Percentiles rank a stretch among this genome's conserved stretches.
These are phyloP conservation scores for Pasiphila rectangulata DNA, from an alignment of 2,888 invertebrate species.

Conservation along the genomic window DNA sequence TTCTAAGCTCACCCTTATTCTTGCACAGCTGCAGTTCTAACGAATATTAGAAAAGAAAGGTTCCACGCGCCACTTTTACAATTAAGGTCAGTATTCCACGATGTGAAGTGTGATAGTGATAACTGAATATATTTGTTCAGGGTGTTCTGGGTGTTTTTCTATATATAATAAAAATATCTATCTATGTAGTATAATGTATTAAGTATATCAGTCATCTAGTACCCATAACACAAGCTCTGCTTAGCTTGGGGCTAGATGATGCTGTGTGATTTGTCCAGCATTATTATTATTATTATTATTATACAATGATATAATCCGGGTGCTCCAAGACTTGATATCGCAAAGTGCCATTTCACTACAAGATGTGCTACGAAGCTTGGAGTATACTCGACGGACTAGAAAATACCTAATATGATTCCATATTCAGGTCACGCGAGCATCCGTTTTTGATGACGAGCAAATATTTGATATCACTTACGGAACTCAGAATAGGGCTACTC, in stretches of 20 bases:
- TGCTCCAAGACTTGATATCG: slow-evolving; percentile 5
- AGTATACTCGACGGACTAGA: slow-evolving; percentile 16
- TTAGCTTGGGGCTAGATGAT: too few species aligned
- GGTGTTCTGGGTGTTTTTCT: too few species aligned
- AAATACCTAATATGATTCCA: slow-evolving; percentile 16
- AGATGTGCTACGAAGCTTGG: slow-evolving; percentile 17
- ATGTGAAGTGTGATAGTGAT: too few species aligned
- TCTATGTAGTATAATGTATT: too few species aligned
- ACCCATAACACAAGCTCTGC: too few species aligned
- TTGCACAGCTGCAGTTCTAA: background rate
- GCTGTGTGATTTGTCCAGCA: too few species aligned
- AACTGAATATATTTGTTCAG: too few species aligned
- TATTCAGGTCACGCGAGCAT: slow-evolving; percentile 24
- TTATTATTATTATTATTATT: background rate
- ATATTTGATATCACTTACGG: slow-evolving; percentile 14
- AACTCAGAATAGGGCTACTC: too few species aligned
- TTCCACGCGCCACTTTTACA: background rate
- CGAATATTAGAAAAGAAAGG: background rate
- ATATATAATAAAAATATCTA: too few species aligned
- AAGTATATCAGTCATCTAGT: too few species aligned
- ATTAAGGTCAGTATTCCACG: background rate
- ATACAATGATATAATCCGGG: background rate
- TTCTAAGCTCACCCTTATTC: background rate
- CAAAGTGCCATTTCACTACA: slow-evolving; percentile 14
- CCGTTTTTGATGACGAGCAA: slow-evolving; percentile 15